Percentiles rank a stretch among this genome's conserved stretches.
Conservation (phyloP, 2,888 invertebrate genomes). For the Pseudeuparius sepicola region DNA sequence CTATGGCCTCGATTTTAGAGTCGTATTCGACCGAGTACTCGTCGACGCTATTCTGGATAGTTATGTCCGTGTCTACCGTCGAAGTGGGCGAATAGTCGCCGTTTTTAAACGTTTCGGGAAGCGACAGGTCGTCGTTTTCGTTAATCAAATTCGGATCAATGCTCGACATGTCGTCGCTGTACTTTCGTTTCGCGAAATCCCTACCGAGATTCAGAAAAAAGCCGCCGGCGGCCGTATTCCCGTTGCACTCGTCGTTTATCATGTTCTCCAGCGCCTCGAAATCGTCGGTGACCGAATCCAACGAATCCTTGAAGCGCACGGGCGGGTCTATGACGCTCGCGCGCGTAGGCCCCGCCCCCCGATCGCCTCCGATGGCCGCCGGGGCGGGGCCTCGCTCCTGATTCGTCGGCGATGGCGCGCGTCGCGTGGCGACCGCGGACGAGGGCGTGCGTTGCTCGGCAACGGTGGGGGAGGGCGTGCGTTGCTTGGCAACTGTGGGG, state of each 20-base stretch:
- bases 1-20: constrained; percentile 37
- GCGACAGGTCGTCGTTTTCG: constrained; percentile 58
- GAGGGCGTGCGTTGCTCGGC: constrained; percentile 19
- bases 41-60: constrained; percentile 35
- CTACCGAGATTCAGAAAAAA: constrained; percentile 17
- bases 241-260: constrained; percentile 27
- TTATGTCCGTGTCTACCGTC: constrained; percentile 27
- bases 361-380: neutral
- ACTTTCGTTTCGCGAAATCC: constrained; percentile 24
- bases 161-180: constrained; percentile 34
- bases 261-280: constrained; percentile 37
- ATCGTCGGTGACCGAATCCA: constrained; percentile 28
- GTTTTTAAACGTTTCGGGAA: constrained; percentile 35
- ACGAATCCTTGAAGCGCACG: constrained; percentile 36
- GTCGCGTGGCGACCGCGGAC: constrained; percentile 15
- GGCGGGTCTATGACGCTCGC: constrained; percentile 40
- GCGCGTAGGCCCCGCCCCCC: constrained; percentile 26
- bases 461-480: constrained; percentile 31
- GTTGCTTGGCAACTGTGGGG: constrained; percentile 34
- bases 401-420: constrained; percentile 18
- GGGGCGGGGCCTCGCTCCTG: neutral
- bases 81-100: constrained; percentile 29
- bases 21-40: constrained; percentile 24
- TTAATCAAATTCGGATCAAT: constrained; percentile 56
- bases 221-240: constrained; percentile 15